Conservation (phyloP, 2,113 vertebrate genomes). For the Corythornis vintsioides region DNA sequence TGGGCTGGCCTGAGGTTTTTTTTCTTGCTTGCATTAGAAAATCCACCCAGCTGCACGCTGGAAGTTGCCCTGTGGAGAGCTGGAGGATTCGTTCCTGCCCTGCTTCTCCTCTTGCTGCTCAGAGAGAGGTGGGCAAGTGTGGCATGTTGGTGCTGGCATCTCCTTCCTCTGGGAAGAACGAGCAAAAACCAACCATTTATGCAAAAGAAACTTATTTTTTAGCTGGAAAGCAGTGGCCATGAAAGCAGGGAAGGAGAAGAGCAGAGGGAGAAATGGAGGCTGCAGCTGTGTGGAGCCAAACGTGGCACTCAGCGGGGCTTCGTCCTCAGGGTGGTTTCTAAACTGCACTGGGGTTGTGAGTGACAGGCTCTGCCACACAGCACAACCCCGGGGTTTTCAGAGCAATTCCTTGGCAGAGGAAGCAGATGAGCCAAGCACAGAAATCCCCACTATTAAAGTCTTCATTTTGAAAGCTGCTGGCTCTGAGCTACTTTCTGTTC, state of each 20-base stretch:
- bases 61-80: not conserved
- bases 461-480: constrained; percentile 9
- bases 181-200: not conserved
- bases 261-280: not conserved
- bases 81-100: not conserved
- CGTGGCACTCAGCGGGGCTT: not conserved
- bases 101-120: rapidly evolving
- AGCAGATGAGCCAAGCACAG: not conserved
- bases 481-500: not conserved
- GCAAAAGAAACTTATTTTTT: not conserved
- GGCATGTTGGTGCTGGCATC: rapidly evolving
- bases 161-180: not conserved
- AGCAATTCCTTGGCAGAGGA: not conserved
- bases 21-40: not conserved
- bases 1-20: constrained; percentile 1
- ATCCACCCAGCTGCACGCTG: not conserved
- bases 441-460: not conserved
- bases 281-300: not conserved
- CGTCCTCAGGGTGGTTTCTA: not conserved
- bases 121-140: not conserved
- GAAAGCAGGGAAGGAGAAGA: not conserved
- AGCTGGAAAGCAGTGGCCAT: not conserved
- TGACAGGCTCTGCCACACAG: not conserved
- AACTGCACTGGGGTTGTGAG: not conserved
- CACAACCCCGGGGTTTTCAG: not conserved